These are phyloP conservation scores for Xenus cinereus DNA, from an alignment of 2,113 vertebrate species.

Conservation along the genomic window DNA sequence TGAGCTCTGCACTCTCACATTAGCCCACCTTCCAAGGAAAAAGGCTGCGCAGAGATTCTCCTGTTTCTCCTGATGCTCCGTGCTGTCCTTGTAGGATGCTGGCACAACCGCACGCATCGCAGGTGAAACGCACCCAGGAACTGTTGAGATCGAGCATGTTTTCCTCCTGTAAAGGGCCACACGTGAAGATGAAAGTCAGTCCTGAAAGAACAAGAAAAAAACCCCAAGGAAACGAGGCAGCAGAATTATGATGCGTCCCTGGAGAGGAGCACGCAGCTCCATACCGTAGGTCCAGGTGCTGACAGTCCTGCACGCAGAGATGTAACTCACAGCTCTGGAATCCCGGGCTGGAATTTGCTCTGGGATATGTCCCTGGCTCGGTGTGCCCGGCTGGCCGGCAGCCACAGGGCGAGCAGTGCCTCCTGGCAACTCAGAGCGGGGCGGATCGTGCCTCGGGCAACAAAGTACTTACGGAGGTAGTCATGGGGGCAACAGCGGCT, in stretches of 20 bases:
- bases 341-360: background rate
- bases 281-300: background rate
- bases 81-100: background rate
- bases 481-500: background rate
- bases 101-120: background rate
- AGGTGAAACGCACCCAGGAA: background rate
- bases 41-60: background rate
- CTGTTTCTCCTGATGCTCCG: background rate
- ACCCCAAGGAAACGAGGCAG: background rate
- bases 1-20: background rate
- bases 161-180: background rate
- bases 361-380: background rate
- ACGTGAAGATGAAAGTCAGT: accelerated
- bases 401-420: background rate
- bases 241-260: background rate
- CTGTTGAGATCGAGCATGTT: background rate
- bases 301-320: background rate
- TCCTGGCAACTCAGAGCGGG: background rate
- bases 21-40: background rate
- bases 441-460: accelerated
- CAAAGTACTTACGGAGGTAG: background rate
- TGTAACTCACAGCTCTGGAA: background rate
- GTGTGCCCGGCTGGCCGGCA: background rate
- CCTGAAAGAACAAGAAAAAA: background rate
- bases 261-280: background rate